A percentile compares a stretch with the other conserved stretches of the same genome.
phyloP scores from a whole-genome alignment of 1,140 invertebrate genomes.

The Lepidotrigona ventralis region DNA sequence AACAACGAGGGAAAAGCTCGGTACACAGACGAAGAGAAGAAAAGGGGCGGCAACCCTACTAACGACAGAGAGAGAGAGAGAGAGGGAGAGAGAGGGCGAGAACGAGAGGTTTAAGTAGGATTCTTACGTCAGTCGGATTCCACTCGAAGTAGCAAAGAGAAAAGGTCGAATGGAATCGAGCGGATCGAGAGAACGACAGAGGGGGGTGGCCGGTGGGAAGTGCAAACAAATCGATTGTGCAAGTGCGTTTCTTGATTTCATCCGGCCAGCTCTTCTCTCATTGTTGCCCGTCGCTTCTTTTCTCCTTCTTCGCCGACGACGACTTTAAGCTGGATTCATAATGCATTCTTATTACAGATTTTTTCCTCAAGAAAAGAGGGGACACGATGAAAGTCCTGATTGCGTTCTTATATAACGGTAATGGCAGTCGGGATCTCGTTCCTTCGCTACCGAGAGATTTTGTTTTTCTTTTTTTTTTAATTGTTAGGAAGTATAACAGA shows the following conservation, averaged over 20 bases:
- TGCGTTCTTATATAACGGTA: not conserved
- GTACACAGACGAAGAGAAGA: not conserved
- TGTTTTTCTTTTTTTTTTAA: too few relatives aligned
- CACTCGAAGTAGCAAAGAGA: conserved; percentile 63
- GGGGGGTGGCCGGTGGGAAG: conserved; percentile 42
- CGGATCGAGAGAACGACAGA: conserved; percentile 53
- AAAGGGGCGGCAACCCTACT: not conserved
- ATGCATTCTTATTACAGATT: conserved; percentile 32
- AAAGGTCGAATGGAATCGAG: conserved; percentile 65
- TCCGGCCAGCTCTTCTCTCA: conserved; percentile 55
- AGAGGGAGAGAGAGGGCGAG: conserved; percentile 35
- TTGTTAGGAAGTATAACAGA: too few relatives aligned
- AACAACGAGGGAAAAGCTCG: conserved; percentile 32
- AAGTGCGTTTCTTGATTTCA: conserved; percentile 74
- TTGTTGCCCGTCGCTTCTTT: conserved; percentile 36
- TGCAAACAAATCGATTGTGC: conserved; percentile 76
- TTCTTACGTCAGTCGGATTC: conserved; percentile 70
- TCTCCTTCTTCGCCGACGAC: not conserved
- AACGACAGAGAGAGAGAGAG: conserved; percentile 1
- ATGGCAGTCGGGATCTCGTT: not conserved
- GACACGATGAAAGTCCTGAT: not conserved
- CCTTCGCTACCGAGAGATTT: not conserved
- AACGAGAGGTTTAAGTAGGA: conserved; percentile 65
- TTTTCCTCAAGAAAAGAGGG: too few relatives aligned
- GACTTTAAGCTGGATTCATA: conserved; percentile 41